A percentile compares a stretch with the other conserved stretches of the same genome.
Conservation (phyloP, 1,140 invertebrate species). For the Eubasilissa regina region DNA sequence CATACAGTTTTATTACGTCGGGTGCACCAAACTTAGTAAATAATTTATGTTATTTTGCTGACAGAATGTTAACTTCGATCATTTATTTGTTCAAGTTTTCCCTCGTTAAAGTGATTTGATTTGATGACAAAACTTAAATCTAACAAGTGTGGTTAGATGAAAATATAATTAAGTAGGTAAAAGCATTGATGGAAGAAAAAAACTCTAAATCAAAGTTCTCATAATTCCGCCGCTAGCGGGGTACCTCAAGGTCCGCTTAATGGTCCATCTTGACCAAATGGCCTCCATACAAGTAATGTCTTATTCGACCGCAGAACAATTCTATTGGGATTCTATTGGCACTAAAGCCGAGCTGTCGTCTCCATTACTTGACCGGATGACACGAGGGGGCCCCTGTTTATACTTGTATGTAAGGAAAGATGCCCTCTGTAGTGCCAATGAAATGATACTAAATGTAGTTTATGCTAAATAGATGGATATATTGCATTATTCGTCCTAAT, state of each 20-base stretch:
- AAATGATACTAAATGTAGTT: conserved; percentile 19
- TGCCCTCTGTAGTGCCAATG: conserved; percentile 25
- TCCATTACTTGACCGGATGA: conserved; percentile 49
- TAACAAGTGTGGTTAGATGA: too few relatives aligned
- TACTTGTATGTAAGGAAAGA: conserved; percentile 22
- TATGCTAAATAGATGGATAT: conserved; percentile 16
- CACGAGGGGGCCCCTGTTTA: conserved; percentile 27
- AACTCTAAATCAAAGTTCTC: conserved; percentile 15
- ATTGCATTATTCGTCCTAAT: background rate
- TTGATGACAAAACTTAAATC: too few relatives aligned
- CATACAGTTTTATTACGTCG: too few relatives aligned
- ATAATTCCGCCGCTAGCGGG: conserved; percentile 1
- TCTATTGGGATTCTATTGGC: conserved; percentile 48
- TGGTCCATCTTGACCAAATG: conserved; percentile 54
- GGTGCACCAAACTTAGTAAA: too few relatives aligned
- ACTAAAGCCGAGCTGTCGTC: conserved; percentile 49
- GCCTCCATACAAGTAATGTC: conserved; percentile 52
- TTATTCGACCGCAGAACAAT: conserved; percentile 50
- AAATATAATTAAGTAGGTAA: too few relatives aligned
- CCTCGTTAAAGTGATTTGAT: too few relatives aligned
- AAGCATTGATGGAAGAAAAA: too few relatives aligned
- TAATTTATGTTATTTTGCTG: too few relatives aligned
- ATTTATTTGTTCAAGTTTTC: too few relatives aligned
- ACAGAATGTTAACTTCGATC: too few relatives aligned
- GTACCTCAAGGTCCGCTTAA: conserved; percentile 34